phyloP scores from a whole-genome alignment of 1,140 invertebrate genomes.

The Leptestheria dahalacensis region DNA sequence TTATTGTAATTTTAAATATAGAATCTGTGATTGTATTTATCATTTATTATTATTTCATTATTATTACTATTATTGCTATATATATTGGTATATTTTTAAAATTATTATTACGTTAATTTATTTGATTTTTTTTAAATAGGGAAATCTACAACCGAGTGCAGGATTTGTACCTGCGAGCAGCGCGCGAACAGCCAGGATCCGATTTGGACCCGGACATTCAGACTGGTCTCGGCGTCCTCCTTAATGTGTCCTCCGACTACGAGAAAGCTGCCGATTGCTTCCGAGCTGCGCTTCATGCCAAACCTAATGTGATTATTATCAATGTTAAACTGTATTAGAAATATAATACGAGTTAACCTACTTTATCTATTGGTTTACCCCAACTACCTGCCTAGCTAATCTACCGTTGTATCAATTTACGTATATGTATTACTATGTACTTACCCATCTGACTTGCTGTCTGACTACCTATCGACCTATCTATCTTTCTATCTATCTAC shows the following conservation, averaged over 20 bases:
- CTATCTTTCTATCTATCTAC: too few species aligned
- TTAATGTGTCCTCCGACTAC: slow-evolving; percentile 85
- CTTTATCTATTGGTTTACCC: too few species aligned
- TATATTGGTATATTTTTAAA: background rate
- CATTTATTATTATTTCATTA: background rate
- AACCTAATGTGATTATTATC: slow-evolving; percentile 56
- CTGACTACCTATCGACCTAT: too few species aligned
- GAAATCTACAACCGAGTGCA: slow-evolving; percentile 50
- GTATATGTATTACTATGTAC: too few species aligned
- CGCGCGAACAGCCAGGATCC: slow-evolving; percentile 48
- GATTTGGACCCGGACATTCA: slow-evolving; percentile 86
- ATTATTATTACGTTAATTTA: background rate
- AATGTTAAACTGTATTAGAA: slow-evolving; percentile 1
- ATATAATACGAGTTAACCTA: too few species aligned
- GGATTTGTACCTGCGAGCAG: slow-evolving; percentile 70
- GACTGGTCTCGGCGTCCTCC: slow-evolving; percentile 85
- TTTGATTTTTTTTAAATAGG: slow-evolving; percentile 25
- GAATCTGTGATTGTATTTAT: background rate
- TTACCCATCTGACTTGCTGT: too few species aligned
- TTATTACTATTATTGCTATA: background rate
- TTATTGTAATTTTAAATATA: background rate
- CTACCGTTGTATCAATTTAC: too few species aligned
- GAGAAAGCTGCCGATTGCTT: slow-evolving; percentile 96
- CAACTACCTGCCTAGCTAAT: too few species aligned
- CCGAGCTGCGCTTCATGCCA: slow-evolving; percentile 64